Evolutionary conservation across 2,888 invertebrate species (phyloP).

Genomic region (Epistrophe eligans): DNA sequence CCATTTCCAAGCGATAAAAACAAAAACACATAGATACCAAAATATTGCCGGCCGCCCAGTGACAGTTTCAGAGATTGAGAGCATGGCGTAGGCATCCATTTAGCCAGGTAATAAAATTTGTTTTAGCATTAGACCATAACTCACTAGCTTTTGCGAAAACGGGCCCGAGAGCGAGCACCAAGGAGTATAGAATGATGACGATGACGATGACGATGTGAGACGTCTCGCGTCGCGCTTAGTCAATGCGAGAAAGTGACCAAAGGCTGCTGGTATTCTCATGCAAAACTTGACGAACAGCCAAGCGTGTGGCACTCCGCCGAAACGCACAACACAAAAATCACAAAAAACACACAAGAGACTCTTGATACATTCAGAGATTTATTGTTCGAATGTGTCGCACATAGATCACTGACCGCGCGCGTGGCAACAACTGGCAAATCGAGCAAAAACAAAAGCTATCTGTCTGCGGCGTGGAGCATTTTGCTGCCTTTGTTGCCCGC

Average conservation of each 20-base stretch:
- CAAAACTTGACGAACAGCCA: slow-evolving; percentile 57
- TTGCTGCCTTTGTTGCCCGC: slow-evolving; percentile 59
- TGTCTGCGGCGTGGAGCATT: slow-evolving; percentile 54
- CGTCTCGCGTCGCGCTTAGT: slow-evolving; percentile 14
- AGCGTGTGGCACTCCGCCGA: slow-evolving; percentile 60
- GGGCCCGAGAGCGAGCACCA: neutral
- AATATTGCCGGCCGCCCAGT: slow-evolving; percentile 35
- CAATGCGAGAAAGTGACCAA: slow-evolving; percentile 68
- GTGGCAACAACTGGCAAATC: slow-evolving; percentile 49
- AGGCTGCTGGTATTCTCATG: slow-evolving; percentile 65
- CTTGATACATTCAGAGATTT: slow-evolving; percentile 69
- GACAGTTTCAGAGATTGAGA: slow-evolving; percentile 71
- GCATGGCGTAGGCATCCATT: slow-evolving; percentile 72
- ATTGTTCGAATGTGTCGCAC: slow-evolving; percentile 72
- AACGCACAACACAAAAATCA: slow-evolving; percentile 57
- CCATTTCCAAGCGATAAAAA: slow-evolving; percentile 58
- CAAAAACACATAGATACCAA: slow-evolving; percentile 45
- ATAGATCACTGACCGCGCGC: slow-evolving; percentile 69
- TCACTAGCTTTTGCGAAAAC: slow-evolving; percentile 46
- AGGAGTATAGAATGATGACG: slow-evolving; percentile 2
- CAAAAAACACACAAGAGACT: slow-evolving; percentile 30
- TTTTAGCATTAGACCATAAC: slow-evolving; percentile 74
- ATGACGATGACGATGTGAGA: slow-evolving; percentile 5
- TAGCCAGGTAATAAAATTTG: slow-evolving; percentile 71
- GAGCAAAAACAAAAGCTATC: slow-evolving; percentile 50